Base-by-base conservation (phyloP, 2,113 vertebrate genomes). In the Procavia capensis region DNA sequence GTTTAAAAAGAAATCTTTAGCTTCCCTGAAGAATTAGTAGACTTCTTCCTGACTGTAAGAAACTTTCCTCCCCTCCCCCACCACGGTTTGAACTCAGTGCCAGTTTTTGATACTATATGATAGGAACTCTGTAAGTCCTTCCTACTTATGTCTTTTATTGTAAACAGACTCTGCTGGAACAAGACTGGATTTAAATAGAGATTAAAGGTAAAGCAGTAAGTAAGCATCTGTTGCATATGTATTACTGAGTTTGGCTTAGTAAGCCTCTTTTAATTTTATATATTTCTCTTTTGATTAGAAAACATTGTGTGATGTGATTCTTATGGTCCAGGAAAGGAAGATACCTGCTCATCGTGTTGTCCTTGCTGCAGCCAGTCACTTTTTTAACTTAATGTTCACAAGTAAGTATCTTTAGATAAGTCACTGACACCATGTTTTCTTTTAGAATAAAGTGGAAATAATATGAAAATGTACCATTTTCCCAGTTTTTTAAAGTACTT, bases 311-410 rank as follows among this genome's bases (percentile, higher is more conserved):
- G 99, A 99, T 96, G 99, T 99, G 88, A 98, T 99, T 95, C 99
- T 99, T 88, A 99, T 99, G 98, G 99, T 99, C 93, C 99, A 99
- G 96, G 99, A 99, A 72, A 99, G 99, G 97, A 99, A 99, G 97
- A 99, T 99, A 41, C 98, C 98, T 43, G 99, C 99, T 79, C 99
- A 99, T 96, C 99, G 99, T 94, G 99, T 99, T 76, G 99, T 99
- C 34, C 98, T 99, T 90, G 99, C 99, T 86, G 99, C 99, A 89
- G 99, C 99, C 79, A 99, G 99, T 97, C 99, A 99, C 96, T 99
- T 99, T 98, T 99, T 99, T 98, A 99, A 99, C 98, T 99, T 99
- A 97, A 99, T 99, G 99, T 99, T 99, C 98, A 99, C 99, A 93
- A 99, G 99, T 99, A 98, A 99, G 99, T 98, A 76, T 95, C 61